Evolutionary conservation across 2,797 vertebrate genomes (phyloP), one percentile per base, ranked within the genome.

Genomic region (Phalanger gymnotis): DNA sequence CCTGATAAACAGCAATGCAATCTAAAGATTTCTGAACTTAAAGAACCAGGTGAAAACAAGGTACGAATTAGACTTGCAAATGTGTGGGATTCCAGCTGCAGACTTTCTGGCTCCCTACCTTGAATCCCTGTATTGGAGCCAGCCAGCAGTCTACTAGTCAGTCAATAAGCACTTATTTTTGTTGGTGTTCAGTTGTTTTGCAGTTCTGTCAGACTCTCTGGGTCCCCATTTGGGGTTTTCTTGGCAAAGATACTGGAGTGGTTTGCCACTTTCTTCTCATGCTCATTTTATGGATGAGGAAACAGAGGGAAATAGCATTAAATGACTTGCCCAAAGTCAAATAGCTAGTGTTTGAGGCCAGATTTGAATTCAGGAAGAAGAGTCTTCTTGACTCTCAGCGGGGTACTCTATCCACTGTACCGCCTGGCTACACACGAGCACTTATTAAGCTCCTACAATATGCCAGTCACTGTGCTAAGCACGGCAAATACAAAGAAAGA

Each of bases 371-470:
- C 19, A 40, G 6, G 66, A 10, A 73, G n/a, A 40, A 0, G 61
- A 58, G 13, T 66, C 31, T 66, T 58, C 30, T 11, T 58, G 30
- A 19, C n/a, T 73, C 61, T 5, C 34, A 19, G 5, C 4, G 14
- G 19, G 14, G 34, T 40, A 73, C n/a, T 73, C 61, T 73, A 40
- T 40, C 14, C 31, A 73, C 34, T n/a, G 34, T 22, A 10, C 5
- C 5, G 2, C 14, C 34, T n/a, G 40, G 34, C 34, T n/a, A 10
- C 34, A 34, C 34, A n/a, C 5, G n/a, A n/a, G 34, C 34, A 73
- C 34, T 94, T 94, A 93, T 40, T 93, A 58, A 95, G 28, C 31
- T 96, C 95, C 81, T 31, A 51, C 57, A 54, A 4, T 53, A 34
- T 87, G 2, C 22, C 28, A 90, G 56, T 57, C 4, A 28, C 28